These are phyloP conservation scores for Otis tarda DNA, from an alignment of 2,113 vertebrate species.

Conservation along the genomic window DNA sequence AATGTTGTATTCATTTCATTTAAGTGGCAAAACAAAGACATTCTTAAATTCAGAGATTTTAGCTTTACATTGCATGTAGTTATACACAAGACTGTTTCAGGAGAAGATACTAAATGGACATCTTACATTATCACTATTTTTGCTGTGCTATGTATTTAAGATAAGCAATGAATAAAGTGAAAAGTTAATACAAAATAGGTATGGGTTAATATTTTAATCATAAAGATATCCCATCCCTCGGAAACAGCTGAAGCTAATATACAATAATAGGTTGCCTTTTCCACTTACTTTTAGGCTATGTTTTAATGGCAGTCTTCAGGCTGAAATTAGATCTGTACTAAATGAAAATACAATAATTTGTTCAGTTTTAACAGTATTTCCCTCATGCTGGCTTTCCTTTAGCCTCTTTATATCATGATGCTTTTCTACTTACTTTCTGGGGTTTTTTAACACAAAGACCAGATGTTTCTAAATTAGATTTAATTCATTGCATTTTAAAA, in stretches of 20 bases:
- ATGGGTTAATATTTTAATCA: not conserved
- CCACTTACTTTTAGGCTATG: not conserved
- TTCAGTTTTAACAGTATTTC: not conserved
- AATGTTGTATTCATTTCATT: not conserved
- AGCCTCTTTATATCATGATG: not conserved
- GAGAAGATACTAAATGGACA: not conserved
- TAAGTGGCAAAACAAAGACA: not conserved
- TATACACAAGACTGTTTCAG: not conserved
- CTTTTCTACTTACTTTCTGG: not conserved
- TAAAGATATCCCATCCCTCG: not conserved
- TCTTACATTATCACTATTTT: not conserved
- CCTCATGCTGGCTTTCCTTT: not conserved
- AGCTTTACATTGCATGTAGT: not conserved
- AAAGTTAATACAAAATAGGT: not conserved
- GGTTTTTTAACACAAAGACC: not conserved
- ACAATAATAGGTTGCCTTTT: not conserved
- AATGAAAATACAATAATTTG: not conserved
- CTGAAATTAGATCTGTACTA: not conserved
- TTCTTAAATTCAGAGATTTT: conserved; percentile 5
- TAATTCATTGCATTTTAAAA: conserved; percentile 42
- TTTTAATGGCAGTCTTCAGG: not conserved
- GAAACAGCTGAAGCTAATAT: not conserved
- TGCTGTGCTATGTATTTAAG: not conserved
- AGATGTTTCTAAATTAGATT: conserved; percentile 33
- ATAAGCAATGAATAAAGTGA: not conserved